These are phyloP conservation scores for Thera obeliscata DNA, from an alignment of 2,888 invertebrate genomes.

Conservation along the genomic window DNA sequence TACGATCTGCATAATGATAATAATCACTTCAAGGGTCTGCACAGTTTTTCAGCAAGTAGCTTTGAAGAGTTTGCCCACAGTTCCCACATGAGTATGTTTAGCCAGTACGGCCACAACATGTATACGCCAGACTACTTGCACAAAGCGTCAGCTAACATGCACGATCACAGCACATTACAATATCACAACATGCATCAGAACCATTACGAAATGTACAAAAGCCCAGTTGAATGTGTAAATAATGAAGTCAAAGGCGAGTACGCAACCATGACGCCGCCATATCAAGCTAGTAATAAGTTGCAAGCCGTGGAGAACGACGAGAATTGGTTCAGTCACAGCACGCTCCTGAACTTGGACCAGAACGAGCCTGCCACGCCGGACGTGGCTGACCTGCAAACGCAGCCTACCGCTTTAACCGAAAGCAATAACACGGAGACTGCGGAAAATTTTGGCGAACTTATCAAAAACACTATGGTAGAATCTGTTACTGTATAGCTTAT, in stretches of 20 bases:
- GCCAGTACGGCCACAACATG: slow-evolving; percentile 79
- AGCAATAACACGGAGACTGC: slow-evolving; percentile 61
- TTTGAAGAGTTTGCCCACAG: slow-evolving; percentile 83
- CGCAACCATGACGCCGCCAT: slow-evolving; percentile 87
- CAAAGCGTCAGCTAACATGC: slow-evolving; percentile 62
- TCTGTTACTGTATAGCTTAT: slow-evolving; percentile 90
- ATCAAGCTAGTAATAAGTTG: slow-evolving; percentile 87
- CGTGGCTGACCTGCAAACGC: slow-evolving; percentile 55
- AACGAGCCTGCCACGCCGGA: slow-evolving; percentile 71
- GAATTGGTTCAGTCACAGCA: slow-evolving; percentile 80
- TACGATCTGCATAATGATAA: slow-evolving; percentile 68
- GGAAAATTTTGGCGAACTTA: slow-evolving; percentile 95
- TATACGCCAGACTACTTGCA: slow-evolving; percentile 76
- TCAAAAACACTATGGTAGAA: slow-evolving; percentile 96
- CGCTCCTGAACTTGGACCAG: slow-evolving; percentile 69
- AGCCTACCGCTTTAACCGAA: slow-evolving; percentile 51
- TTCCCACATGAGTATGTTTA: slow-evolving; percentile 80
- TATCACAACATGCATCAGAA: slow-evolving; percentile 68
- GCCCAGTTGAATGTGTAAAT: slow-evolving; percentile 66
- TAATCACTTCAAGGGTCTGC: slow-evolving; percentile 69
- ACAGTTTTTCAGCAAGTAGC: slow-evolving; percentile 79
- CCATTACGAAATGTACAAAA: slow-evolving; percentile 76
- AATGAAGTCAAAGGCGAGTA: slow-evolving; percentile 83
- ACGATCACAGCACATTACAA: slow-evolving; percentile 65
- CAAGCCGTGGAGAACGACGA: slow-evolving; percentile 85